Base-by-base conservation (phyloP, 2,113 vertebrate genomes). In the Tachycineta bicolor region DNA sequence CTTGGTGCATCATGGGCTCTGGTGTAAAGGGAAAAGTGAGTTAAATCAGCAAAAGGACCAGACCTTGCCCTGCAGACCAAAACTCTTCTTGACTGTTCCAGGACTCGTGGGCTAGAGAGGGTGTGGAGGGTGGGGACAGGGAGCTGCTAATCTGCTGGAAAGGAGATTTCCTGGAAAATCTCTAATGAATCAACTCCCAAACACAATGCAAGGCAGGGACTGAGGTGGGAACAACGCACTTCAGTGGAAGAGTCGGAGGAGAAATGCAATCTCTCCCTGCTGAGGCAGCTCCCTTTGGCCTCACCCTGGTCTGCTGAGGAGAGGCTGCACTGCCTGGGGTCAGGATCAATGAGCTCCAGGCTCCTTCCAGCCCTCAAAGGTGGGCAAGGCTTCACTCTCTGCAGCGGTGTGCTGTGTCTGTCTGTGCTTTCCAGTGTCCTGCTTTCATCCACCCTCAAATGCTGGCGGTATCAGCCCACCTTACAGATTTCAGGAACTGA, bases 141-240 rank as follows among this genome's bases (percentile, higher is more conserved):
- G 23, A 87, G 22, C 46, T 49, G 74, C 23, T 87, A 46, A 93
- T 90, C 59, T 85, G 19, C 59, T 85, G 79, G 46, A 34, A 93
- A 83, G 67, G 60, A 89, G 69, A 34, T 63, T 95, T 94, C 92
- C 85, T 1, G 9, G 63, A 86, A 94, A 85, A 55, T 25, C 85
- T 79, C 69, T 88, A 29, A 82, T 46, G 69, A 91, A 91, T 94
- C 84, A 89, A 29, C 1, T 1, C 0, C 0, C 17, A n/a, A 50
- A n/a, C 37, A 78, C 87, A 88, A 75, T 79, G 52, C 39, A 68
- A 85, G 43, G n/a, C 8, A n/a, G 62, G 68, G 70, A 50, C 13
- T 5, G 0, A 0, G 2, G 22, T 8, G 59, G 70, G 43, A 87
- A n/a, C 59, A 63, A 44, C 1, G 0, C 29, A n/a, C 43, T 74